Conservation (phyloP, 1,140 invertebrate genomes). For the Euglossa dilemma region DNA sequence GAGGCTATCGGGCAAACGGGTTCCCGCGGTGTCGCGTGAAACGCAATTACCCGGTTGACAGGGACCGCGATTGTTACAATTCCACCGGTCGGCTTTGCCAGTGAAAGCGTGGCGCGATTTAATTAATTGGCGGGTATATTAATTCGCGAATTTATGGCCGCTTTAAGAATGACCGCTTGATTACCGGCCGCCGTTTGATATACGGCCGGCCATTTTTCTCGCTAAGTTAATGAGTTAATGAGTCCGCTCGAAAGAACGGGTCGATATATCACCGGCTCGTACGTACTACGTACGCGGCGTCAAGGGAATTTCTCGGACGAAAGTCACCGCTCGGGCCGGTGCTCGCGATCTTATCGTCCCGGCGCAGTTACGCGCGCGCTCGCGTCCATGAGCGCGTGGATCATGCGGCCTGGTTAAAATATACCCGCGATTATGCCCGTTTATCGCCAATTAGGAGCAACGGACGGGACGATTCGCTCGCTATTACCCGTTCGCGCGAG, state of each 20-base stretch:
- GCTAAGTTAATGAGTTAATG: conserved; percentile 67
- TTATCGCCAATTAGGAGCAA: conserved; percentile 48
- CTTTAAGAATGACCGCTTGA: conserved; percentile 68
- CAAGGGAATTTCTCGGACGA: conserved; percentile 51
- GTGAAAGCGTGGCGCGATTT: conserved; percentile 56
- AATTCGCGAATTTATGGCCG: conserved; percentile 67
- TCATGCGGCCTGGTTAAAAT: conserved; percentile 28
- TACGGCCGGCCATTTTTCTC: conserved; percentile 66
- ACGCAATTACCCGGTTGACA: conserved; percentile 45
- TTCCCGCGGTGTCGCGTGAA: conserved; percentile 28
- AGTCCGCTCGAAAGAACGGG: conserved; percentile 62
- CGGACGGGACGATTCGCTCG: conserved; percentile 22
- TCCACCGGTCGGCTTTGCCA: conserved; percentile 15
- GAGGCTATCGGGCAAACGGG: conserved; percentile 19
- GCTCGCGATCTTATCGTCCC: conserved; percentile 42
- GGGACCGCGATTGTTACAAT: conserved; percentile 57
- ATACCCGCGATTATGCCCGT: conserved; percentile 45
- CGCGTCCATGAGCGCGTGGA: conserved; percentile 17
- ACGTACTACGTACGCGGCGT: neutral
- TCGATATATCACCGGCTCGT: conserved; percentile 64
- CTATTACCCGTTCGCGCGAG: neutral
- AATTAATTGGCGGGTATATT: conserved; percentile 68
- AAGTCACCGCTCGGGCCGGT: conserved; percentile 14
- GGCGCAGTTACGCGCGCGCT: conserved; percentile 30
- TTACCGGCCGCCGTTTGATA: conserved; percentile 61